Evolutionary conservation across 64 coral and sea anemone species (phyloP).

Genomic region (Pocillopora verrucosa): DNA sequence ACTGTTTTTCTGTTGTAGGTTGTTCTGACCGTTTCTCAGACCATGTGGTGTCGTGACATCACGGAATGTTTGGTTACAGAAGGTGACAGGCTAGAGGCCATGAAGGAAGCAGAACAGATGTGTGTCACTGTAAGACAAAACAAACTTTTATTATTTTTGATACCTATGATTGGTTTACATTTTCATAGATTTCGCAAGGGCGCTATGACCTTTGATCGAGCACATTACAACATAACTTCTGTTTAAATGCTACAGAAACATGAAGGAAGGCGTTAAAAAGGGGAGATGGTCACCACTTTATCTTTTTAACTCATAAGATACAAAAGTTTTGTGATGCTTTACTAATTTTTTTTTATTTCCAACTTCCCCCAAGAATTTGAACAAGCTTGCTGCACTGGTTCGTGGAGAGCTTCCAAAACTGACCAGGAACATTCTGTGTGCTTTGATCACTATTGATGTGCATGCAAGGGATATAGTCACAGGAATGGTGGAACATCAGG

Average conservation of each 20-base stretch:
- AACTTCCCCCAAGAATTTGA: slow-evolving; percentile 70
- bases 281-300: no score
- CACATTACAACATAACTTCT: no score
- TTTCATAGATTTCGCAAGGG: no score
- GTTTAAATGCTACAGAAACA: no score
- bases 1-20: slow-evolving; percentile 43
- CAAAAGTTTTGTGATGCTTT: not conserved
- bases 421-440: slow-evolving; percentile 93
- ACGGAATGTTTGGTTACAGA: slow-evolving; percentile 86
- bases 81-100: slow-evolving; percentile 80
- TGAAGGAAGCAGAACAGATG: slow-evolving; percentile 72
- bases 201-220: no score
- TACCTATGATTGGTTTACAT: no score
- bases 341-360: not conserved
- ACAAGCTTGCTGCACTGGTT: slow-evolving; percentile 91
- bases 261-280: no score
- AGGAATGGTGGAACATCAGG: slow-evolving; percentile 91
- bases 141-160: no score
- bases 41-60: slow-evolving; percentile 96
- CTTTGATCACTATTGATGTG: slow-evolving; percentile 98
- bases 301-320: no score
- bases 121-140: slow-evolving; percentile 67
- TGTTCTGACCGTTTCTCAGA: slow-evolving; percentile 91
- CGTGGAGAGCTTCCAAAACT: slow-evolving; percentile 97
- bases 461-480: slow-evolving; percentile 97